Percentiles rank a stretch among this genome's conserved stretches.
Conservation (phyloP, 2,888 invertebrate genomes). For the Thereva unica region DNA sequence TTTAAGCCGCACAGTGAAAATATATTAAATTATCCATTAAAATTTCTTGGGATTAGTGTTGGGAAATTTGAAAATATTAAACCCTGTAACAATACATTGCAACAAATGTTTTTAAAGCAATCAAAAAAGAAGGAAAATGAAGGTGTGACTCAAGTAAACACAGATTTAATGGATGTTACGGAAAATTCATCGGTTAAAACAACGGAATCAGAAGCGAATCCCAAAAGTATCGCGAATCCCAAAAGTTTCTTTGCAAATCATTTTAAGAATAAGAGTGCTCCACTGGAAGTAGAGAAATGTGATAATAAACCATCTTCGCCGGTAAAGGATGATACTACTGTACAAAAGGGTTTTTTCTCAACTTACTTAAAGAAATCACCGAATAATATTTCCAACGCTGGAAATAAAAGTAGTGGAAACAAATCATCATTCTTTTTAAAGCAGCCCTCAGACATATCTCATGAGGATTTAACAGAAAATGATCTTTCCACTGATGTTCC, state of each 20-base stretch:
- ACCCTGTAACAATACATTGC: constrained; percentile 61
- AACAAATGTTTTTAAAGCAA: constrained; percentile 63
- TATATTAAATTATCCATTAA: constrained; percentile 62
- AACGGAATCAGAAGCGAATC: constrained; percentile 6
- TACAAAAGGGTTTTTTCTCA: not conserved
- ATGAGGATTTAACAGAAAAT: too few species aligned
- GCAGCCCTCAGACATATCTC: too few species aligned
- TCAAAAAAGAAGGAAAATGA: constrained; percentile 46
- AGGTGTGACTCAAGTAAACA: not conserved
- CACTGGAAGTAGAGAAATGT: constrained; percentile 39
- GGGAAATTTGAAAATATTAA: constrained; percentile 74
- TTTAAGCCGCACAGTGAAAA: constrained; percentile 50
- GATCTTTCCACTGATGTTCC: not conserved
- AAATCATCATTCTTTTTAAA: too few species aligned
- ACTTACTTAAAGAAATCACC: too few species aligned
- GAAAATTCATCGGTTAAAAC: not conserved
- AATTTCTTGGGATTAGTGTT: constrained; percentile 75
- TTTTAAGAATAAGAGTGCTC: constrained; percentile 43
- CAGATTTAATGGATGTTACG: not conserved
- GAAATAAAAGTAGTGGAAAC: too few species aligned
- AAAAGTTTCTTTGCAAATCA: constrained; percentile 49
- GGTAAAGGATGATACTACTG: not conserved
- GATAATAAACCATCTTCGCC: not conserved
- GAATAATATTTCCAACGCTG: too few species aligned
- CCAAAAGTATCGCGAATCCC: constrained; percentile 40